Conservation (phyloP, 1,140 invertebrate genomes). For the Chironomus striatipennis region DNA sequence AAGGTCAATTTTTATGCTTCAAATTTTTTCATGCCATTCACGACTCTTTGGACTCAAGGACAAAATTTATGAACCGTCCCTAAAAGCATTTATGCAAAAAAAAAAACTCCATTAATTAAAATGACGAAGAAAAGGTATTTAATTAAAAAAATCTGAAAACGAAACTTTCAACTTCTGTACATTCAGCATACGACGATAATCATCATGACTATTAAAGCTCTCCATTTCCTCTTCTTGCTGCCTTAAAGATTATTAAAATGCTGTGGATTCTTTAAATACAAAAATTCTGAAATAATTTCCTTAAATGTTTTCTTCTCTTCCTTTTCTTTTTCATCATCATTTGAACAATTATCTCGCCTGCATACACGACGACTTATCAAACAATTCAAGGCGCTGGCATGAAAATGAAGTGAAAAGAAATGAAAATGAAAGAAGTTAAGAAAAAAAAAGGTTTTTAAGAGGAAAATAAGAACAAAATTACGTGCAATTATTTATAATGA, state of each 20-base stretch:
- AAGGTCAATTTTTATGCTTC: no score
- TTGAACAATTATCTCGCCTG: background rate
- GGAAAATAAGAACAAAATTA: background rate
- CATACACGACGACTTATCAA: background rate
- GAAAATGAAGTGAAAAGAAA: no score
- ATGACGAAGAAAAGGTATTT: background rate
- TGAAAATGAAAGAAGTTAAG: background rate
- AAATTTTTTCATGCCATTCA: no score
- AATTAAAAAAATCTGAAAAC: background rate
- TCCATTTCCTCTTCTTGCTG: background rate
- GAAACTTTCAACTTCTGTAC: background rate
- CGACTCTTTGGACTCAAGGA: no score
- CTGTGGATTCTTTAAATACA: background rate
- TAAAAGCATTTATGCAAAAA: no score
- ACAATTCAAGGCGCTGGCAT: no score
- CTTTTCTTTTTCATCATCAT: background rate
- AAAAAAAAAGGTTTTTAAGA: background rate
- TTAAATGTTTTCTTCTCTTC: background rate
- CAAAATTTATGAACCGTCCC: no score
- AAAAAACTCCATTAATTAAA: background rate
- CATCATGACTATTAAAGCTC: background rate
- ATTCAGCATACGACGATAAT: background rate
- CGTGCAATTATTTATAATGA: conserved; percentile 14
- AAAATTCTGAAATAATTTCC: background rate
- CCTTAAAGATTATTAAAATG: background rate